Evolutionary conservation across 2,888 invertebrate genomes (phyloP).

Genomic region (Heliconius hortense): DNA sequence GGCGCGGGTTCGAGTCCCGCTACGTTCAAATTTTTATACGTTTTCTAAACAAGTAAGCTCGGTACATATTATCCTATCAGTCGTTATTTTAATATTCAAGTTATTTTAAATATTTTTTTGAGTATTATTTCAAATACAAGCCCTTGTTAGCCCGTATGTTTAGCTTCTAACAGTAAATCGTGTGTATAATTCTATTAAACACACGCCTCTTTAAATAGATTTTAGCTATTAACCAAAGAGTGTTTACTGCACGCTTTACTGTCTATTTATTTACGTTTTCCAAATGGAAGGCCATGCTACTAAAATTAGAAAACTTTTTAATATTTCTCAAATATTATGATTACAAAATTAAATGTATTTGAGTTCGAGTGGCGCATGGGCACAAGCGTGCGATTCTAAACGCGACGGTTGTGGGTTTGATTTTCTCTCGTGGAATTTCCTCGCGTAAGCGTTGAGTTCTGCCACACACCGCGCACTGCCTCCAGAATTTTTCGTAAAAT

Average conservation of each 20-base stretch:
- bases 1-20: no score
- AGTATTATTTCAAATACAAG: neutral
- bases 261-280: slow-evolving; percentile 54
- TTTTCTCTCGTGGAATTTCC: no score
- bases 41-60: no score
- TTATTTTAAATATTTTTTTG: neutral
- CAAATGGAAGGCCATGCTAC: slow-evolving; percentile 53
- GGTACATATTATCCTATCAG: neutral
- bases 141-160: slow-evolving; percentile 3
- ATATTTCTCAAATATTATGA: slow-evolving; percentile 2
- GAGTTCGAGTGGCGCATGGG: no score
- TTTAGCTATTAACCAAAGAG: slow-evolving; percentile 50
- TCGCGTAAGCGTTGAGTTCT: no score
- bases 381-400: no score
- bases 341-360: neutral
- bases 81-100: neutral
- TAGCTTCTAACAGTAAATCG: slow-evolving; percentile 13
- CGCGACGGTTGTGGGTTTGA: no score
- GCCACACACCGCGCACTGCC: no score
- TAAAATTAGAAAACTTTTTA: slow-evolving; percentile 47
- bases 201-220: slow-evolving; percentile 63
- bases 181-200: slow-evolving; percentile 53
- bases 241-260: slow-evolving; percentile 59
- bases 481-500: no score
- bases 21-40: no score